Evolutionary conservation across 2,113 vertebrate genomes (phyloP).

Genomic region (Pygoscelis antarcticus): DNA sequence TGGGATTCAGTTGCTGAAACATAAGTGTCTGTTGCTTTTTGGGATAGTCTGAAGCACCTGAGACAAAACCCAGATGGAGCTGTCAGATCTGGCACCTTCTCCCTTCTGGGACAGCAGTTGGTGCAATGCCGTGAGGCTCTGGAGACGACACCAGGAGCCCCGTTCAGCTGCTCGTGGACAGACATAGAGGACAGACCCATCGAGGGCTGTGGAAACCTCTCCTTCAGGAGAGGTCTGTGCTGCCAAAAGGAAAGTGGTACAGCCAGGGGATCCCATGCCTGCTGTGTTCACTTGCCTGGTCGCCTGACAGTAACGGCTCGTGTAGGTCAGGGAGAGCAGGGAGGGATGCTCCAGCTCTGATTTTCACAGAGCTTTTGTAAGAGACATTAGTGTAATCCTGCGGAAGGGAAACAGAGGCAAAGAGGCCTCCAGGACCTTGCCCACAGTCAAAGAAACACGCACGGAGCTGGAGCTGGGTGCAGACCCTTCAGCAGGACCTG

Average conservation of each 20-base stretch:
- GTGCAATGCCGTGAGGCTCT: neutral
- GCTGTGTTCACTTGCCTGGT: neutral
- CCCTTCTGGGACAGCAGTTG: neutral
- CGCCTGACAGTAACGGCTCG: rapidly evolving
- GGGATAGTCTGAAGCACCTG: neutral
- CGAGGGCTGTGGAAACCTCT: neutral
- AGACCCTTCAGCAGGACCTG: neutral
- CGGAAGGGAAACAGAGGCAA: neutral
- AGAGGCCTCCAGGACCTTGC: neutral
- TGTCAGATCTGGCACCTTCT: neutral
- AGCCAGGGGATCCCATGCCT: neutral
- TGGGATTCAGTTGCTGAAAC: neutral
- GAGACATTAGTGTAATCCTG: neutral
- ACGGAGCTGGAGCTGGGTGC: neutral
- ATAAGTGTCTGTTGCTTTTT: neutral
- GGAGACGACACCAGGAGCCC: neutral
- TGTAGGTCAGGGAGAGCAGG: neutral
- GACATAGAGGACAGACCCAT: neutral
- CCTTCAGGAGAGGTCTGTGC: neutral
- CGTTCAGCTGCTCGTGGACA: neutral
- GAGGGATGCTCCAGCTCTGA: neutral
- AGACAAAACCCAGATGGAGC: neutral
- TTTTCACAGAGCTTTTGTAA: neutral
- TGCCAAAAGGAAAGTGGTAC: neutral
- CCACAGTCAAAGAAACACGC: neutral